Percentiles rank a stretch among this genome's conserved stretches.
These are phyloP conservation scores for Gymnothorax reevesii DNA, from an alignment of 2,797 vertebrate species.

Conservation along the genomic window DNA sequence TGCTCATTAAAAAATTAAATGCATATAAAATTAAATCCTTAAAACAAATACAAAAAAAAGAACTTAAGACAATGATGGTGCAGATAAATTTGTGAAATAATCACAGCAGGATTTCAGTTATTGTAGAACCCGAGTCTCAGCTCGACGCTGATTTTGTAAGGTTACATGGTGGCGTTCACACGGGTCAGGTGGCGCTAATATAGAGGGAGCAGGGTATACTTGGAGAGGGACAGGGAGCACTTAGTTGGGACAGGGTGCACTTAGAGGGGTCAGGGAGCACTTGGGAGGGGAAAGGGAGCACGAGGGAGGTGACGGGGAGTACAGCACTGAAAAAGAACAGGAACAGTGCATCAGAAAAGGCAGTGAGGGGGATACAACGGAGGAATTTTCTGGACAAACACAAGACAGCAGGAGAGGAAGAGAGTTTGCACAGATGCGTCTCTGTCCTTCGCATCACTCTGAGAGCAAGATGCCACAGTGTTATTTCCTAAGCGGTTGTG, in stretches of 20 bases:
- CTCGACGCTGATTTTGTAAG: conserved; percentile 29
- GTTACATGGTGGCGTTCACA: conserved; percentile 15
- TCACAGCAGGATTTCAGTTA: conserved; percentile 53
- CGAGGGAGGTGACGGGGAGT: neutral
- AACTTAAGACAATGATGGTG: conserved; percentile 58
- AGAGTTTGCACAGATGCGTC: neutral
- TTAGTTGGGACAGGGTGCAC: too few species aligned
- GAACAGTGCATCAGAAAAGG: conserved; percentile 18
- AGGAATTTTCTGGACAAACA: neutral
- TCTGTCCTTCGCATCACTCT: neutral
- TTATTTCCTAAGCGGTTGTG: neutral
- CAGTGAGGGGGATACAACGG: neutral
- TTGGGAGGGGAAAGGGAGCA: neutral
- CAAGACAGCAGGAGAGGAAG: neutral
- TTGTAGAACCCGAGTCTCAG: conserved; percentile 39
- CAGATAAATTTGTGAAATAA: conserved; percentile 44
- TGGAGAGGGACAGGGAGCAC: neutral
- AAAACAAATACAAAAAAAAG: conserved; percentile 57
- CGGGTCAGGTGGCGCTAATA: conserved; percentile 16
- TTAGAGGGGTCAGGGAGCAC: too few species aligned
- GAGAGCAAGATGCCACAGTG: neutral
- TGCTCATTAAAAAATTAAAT: conserved; percentile 53
- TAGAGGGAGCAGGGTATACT: neutral
- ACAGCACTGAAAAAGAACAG: conserved; percentile 30
- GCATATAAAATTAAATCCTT: conserved; percentile 44